Base-by-base conservation (phyloP, 2,113 vertebrate species). In the Cercocebus atys region DNA sequence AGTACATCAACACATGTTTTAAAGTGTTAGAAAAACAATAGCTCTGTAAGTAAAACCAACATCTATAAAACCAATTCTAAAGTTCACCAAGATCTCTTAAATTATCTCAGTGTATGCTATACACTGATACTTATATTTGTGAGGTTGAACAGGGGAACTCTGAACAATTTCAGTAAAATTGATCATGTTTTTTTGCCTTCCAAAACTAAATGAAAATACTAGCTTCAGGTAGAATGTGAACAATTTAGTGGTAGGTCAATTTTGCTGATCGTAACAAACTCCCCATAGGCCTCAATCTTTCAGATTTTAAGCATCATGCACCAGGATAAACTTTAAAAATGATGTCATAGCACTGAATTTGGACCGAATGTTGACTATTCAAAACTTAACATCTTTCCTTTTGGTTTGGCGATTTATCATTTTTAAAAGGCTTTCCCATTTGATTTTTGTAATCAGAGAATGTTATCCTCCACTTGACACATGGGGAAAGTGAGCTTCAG, bases 191-290 rank as follows among this genome's bases (percentile, higher is more conserved):
- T 70, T 91, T 92, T 85, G 50, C 40, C 52, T 92, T 94, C 83
- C 23, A 57, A 85, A 97, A 61, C 66, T 86, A 64, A 88, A 57
- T 79, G 68, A 87, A 89, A 97, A 88, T 76, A 50, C 55, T 57
- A 89, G n/a, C 10, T 97, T 68, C 43, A 27, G 45, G 43, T 76
- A 22, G 57, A 96, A 80, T 18, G 9, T 94, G n/a, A 85, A 35
- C 35, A 57, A 17, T 45, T 85, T 84, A 52, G 5, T 10, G 50
- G 38, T 10, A 59, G 66, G 72, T 18, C 16, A 45, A 22, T 80
- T 83, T 52, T 87, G 30, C 55, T 70, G 47, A 95, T 89, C 47
- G 50, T 79, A 57, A 75, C 75, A 66, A 59, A 80, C 47, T 86
- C 55, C 47, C 38, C 20, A 16, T 4, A 32, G 32, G 38, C 50